Percentiles rank a stretch among this genome's conserved stretches.
Conservation (phyloP, 2,797 vertebrate species). For the Coendou prehensilis region DNA sequence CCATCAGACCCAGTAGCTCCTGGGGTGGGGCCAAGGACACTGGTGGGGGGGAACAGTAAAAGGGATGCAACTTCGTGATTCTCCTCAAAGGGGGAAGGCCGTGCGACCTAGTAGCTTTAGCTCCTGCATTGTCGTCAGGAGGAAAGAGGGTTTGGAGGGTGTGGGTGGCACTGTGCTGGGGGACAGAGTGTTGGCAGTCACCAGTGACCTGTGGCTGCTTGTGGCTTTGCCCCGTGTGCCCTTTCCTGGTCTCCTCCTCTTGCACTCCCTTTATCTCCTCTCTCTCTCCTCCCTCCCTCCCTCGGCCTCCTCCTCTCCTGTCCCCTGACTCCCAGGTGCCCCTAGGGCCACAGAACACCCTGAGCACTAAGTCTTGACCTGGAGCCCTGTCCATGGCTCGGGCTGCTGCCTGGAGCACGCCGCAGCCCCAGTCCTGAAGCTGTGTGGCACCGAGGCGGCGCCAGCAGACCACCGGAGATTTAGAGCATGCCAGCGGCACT, state of each 20-base stretch:
- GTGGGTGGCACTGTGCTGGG: not conserved
- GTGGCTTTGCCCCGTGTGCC: not conserved
- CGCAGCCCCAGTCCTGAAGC: conserved; percentile 66
- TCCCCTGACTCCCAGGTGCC: conserved; percentile 78
- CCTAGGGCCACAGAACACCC: conserved; percentile 77
- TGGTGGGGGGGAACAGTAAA: not conserved
- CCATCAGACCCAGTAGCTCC: not conserved
- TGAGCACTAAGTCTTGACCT: conserved; percentile 87
- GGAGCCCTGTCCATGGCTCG: conserved; percentile 83
- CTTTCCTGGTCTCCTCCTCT: not conserved
- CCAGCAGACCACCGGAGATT: conserved; percentile 57
- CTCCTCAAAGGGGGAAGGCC: not conserved
- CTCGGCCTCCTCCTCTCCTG: not conserved
- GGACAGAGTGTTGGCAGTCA: not conserved
- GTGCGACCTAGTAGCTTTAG: not conserved
- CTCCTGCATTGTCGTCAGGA: not conserved
- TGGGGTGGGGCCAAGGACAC: not conserved
- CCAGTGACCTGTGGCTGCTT: conserved; percentile 47
- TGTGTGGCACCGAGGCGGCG: conserved; percentile 64
- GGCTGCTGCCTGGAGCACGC: conserved; percentile 66
- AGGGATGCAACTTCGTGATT: not conserved
- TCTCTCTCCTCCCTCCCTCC: not conserved
- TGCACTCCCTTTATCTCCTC: not conserved
- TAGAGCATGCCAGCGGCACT: conserved; percentile 59
- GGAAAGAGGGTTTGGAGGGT: not conserved